Percentiles rank a stretch among this genome's conserved stretches.
Conservation (phyloP, 2,888 invertebrate genomes). For the Acanthoscelides obtectus region DNA sequence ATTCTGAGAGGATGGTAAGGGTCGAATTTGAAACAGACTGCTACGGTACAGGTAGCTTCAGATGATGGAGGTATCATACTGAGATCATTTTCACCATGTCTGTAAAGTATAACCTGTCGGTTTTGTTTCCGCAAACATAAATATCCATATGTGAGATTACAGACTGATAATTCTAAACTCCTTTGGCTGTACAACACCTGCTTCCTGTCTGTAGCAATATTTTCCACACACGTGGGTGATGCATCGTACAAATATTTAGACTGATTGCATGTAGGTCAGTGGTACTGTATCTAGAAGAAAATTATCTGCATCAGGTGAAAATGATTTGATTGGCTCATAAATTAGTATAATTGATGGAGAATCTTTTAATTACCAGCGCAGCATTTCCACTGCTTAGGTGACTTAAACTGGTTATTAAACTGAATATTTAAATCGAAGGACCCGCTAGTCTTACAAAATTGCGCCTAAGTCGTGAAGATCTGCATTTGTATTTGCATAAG, state of each 20-base stretch:
- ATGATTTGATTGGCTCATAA: not conserved
- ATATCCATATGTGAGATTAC: too few species aligned
- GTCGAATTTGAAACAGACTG: too few species aligned
- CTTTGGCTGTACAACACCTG: too few species aligned
- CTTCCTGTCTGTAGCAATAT: not conserved
- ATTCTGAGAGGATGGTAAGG: too few species aligned
- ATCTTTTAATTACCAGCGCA: not conserved
- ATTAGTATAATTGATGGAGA: not conserved
- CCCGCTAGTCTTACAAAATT: not conserved
- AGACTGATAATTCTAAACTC: too few species aligned
- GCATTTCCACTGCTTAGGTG: not conserved
- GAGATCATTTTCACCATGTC: too few species aligned
- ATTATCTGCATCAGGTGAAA: not conserved
- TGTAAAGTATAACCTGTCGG: too few species aligned
- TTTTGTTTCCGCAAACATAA: too few species aligned
- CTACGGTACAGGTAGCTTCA: too few species aligned
- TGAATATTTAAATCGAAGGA: not conserved
- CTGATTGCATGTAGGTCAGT: not conserved
- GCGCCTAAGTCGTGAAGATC: not conserved
- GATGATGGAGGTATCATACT: too few species aligned
- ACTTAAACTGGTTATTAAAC: not conserved
- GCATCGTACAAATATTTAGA: not conserved
- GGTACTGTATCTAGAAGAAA: not conserved
- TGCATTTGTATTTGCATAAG: not conserved
- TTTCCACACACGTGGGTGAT: not conserved